Evolutionary conservation across 2,797 vertebrate species (phyloP).

Genomic region (Glyptemys insculpta): DNA sequence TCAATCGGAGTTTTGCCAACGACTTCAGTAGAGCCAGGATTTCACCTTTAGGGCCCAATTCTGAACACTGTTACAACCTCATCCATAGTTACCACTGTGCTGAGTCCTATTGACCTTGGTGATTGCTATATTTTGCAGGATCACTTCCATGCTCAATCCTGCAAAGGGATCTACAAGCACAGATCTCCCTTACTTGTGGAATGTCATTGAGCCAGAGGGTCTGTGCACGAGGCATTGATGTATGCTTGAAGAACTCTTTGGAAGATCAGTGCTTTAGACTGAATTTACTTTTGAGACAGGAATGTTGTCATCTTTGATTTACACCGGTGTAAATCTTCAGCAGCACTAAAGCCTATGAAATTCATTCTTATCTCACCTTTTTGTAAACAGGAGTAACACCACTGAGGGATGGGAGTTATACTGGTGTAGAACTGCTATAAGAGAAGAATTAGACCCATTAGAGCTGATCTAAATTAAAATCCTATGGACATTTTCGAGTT

Average conservation of each 20-base stretch:
- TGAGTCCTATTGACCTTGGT: conserved; percentile 21
- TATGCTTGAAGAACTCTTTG: background rate
- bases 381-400: background rate
- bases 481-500: background rate
- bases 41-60: conserved; percentile 32
- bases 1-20: conserved; percentile 67
- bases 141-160: background rate
- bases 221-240: background rate
- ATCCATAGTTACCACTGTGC: conserved; percentile 40
- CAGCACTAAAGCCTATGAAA: background rate
- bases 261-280: background rate
- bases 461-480: background rate
- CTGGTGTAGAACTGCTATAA: rapidly evolving
- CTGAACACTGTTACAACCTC: conserved; percentile 26
- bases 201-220: background rate
- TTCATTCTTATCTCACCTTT: background rate
- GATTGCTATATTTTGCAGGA: background rate
- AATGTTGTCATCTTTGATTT: background rate
- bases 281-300: background rate
- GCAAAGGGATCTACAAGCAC: background rate
- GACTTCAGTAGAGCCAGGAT: conserved; percentile 61
- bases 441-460: background rate
- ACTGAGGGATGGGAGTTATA: background rate
- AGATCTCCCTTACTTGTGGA: background rate
- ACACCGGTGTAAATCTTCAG: background rate